Evolutionary conservation across 2,888 invertebrate species (phyloP).

Genomic region (Brachypalpus laphriformis): DNA sequence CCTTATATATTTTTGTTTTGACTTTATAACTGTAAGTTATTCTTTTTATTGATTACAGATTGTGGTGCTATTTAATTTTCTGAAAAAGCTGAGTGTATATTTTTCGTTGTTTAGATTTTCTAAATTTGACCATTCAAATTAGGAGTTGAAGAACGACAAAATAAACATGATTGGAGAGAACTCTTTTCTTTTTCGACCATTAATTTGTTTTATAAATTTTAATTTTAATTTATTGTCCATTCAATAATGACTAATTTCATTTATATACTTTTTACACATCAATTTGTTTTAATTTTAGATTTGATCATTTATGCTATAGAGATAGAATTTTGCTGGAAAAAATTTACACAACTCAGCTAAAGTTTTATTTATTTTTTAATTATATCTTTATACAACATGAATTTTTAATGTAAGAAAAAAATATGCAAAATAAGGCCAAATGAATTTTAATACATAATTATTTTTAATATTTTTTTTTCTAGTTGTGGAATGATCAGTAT

Average conservation of each 20-base stretch:
- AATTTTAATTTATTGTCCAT: constrained; percentile 71
- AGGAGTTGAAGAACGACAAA: not conserved
- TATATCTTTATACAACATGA: constrained; percentile 42
- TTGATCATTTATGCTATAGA: constrained; percentile 39
- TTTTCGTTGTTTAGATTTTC: constrained; percentile 39
- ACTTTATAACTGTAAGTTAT: constrained; percentile 28
- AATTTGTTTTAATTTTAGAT: constrained; percentile 18
- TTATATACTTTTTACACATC: constrained; percentile 33
- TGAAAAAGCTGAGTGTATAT: constrained; percentile 46
- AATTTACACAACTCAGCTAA: constrained; percentile 58
- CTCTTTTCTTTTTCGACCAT: not conserved
- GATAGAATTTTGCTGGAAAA: constrained; percentile 14
- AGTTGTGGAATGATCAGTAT: constrained; percentile 69
- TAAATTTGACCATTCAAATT: not conserved
- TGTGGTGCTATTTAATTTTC: constrained; percentile 35
- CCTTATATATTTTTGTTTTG: constrained; percentile 67
- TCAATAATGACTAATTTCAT: constrained; percentile 57
- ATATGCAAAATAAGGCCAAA: constrained; percentile 67
- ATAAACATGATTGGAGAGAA: constrained; percentile 1
- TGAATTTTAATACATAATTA: constrained; percentile 44
- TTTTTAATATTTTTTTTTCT: constrained; percentile 21
- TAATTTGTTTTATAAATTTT: constrained; percentile 29
- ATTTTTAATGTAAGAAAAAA: constrained; percentile 8
- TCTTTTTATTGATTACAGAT: constrained; percentile 31
- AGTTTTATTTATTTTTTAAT: constrained; percentile 14